Evolutionary conservation across 1,140 invertebrate genomes (phyloP), one percentile per base, ranked within the genome.

Genomic region (Papilio polyxenes): DNA sequence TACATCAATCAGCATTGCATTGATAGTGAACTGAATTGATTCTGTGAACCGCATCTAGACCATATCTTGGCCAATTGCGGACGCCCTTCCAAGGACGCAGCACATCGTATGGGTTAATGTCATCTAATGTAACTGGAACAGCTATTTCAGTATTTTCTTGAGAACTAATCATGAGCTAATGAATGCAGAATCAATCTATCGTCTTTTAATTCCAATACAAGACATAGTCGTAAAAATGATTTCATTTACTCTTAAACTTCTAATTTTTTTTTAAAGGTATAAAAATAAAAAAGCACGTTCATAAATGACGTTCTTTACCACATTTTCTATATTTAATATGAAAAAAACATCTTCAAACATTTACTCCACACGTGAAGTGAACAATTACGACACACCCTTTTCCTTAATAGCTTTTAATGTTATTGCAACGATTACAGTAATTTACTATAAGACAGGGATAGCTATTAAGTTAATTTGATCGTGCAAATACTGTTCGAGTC

Each of bases 51-150:
- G 87, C 87, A 89, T 87, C 87, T 82, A 83, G 86, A 83, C 75
- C 88, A 91, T 86, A 89, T 87, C 87, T 82, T 83, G 86, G 83
- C 75, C 88, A 91, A 89, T 88, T 90, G 76, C 78, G 84, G 81
- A 53, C 83, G 87, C 89, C 89, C 89, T 91, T 90, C 83, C 83
- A 92, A 90, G 91, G 91, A 92, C 89, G 85, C 49, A 11, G 1
- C 75, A 44, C 15, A 13, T 75, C 37, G 40, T n/a, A 49, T 75
- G 75, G 75, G 75, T 75, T 75, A 75, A 75, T 75, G 75, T 75
- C 75, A 75, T 75, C 48, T 75, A 51, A 75, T 49, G 48, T 13
- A 75, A 23, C 15, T 40, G n/a, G 44, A 20, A 51, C 44, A 75
- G 44, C 49, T 75, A 75, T 75, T 75, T 75, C 9, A 44, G 62